Percentiles rank a stretch among this genome's conserved stretches.
phyloP scores from a whole-genome alignment of 2,797 vertebrate species.

The Coluber constrictor region DNA sequence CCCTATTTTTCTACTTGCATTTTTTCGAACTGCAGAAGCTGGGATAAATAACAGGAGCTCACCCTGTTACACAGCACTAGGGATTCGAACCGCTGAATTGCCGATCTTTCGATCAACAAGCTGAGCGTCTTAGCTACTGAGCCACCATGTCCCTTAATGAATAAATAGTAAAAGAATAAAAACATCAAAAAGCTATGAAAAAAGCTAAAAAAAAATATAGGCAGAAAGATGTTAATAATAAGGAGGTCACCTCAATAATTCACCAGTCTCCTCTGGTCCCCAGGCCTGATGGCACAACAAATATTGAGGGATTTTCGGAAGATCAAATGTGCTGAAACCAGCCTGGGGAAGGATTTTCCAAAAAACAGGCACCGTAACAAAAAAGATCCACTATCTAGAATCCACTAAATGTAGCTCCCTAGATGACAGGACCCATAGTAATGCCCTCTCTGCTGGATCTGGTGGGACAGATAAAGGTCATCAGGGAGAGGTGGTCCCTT shows the following conservation, averaged over 20 bases:
- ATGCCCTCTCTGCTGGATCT: neutral
- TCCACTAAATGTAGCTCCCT: neutral
- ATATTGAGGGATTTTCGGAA: neutral
- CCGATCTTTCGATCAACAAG: too few relatives aligned
- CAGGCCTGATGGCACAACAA: neutral
- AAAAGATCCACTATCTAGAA: neutral
- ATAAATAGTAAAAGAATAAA: neutral
- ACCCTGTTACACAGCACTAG: too few relatives aligned
- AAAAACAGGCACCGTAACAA: neutral
- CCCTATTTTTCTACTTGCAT: too few relatives aligned
- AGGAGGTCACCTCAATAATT: neutral
- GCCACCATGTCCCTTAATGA: neutral
- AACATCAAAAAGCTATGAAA: neutral
- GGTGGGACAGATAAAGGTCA: neutral
- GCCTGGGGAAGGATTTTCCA: neutral
- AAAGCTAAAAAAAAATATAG: neutral
- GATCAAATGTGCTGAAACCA: neutral
- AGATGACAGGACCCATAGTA: neutral
- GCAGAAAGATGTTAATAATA: neutral
- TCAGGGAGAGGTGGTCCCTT: neutral
- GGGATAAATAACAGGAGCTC: too few relatives aligned
- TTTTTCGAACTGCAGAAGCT: too few relatives aligned
- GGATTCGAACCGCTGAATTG: too few relatives aligned
- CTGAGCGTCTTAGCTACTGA: too few relatives aligned
- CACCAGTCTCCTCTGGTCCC: neutral